Base-by-base conservation (phyloP, 2,888 invertebrate genomes). In the Craniophora ligustri region DNA sequence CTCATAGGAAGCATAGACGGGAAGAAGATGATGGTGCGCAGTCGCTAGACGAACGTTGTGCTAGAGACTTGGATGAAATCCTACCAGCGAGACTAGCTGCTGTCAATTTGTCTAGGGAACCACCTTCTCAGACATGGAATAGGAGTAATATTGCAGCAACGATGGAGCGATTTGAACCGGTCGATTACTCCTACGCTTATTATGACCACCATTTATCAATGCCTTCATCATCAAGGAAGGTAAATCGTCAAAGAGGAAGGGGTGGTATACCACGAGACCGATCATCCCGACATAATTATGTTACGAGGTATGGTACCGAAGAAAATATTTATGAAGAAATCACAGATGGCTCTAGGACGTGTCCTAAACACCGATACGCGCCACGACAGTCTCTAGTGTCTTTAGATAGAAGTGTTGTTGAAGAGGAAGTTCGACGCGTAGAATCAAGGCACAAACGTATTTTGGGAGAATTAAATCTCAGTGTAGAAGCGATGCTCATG, bases 401-500 rank as follows among this genome's bases (percentile, higher is more conserved):
- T 5, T 88, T 96, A 54, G 95, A 95, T 79, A 95, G 96, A 81
- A 95, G 95, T 76, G 94, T 97, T 51, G 96, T 97, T 28, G 97
- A 97, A 80, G 97, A 97, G 85, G 97, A 98, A 88, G 96, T 97
- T 47, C 95, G 97, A 44, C 94, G 96, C 67, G 97, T 98, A 41
- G 97, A 97, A 86, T 96, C 96, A 64, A 95, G 96, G 50, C 98
- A 98, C 88, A 95, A 96, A 75, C 94, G 97, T 81, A 97, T 97
- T 71, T 94, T 98, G 64, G 97, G 97, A 35, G 97, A 98, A 87
- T 92, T 98, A 56, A 98, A 98, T 93, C 94, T 98, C 58, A 97
- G 97, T 73, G 97, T 97, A 35, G 98, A 98, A 90, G 97, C 97
- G 36, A 97, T 98, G 97, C 89, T 98, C 67, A 98, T 98, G 98